Conservation (phyloP, 2,113 vertebrate species). For the Myanophis thanlyinensis region DNA sequence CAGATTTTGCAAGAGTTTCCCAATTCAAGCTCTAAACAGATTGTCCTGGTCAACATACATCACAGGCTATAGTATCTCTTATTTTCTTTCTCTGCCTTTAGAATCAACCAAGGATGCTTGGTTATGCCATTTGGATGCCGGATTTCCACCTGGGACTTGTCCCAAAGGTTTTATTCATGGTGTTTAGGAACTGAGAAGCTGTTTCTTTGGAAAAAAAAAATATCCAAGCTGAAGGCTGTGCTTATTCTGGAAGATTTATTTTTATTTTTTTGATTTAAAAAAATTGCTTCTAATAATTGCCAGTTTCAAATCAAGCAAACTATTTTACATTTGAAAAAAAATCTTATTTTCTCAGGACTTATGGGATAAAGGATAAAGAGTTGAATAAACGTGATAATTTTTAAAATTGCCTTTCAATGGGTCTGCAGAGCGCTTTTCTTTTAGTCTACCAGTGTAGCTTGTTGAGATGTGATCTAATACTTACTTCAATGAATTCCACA, state of each 20-base stretch:
- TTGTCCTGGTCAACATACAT: not conserved
- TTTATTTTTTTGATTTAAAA: not conserved
- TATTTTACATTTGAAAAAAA: not conserved
- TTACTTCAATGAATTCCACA: not conserved
- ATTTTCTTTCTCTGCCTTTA: not conserved
- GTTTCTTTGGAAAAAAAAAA: not conserved
- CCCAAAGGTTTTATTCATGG: not conserved
- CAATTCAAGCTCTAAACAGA: slow-evolving; percentile 10
- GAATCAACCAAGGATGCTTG: slow-evolving; percentile 17
- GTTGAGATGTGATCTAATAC: not conserved
- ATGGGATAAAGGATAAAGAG: not conserved
- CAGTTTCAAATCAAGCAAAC: not conserved
- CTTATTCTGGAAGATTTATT: not conserved
- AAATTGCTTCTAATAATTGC: not conserved
- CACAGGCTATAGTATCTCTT: not conserved
- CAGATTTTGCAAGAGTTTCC: not conserved
- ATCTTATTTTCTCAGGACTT: not conserved
- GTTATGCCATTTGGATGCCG: slow-evolving; percentile 11
- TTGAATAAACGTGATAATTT: not conserved
- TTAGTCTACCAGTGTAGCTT: not conserved
- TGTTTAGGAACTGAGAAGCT: not conserved
- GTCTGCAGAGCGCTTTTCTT: not conserved
- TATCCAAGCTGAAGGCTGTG: not conserved
- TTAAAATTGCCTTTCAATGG: not conserved
- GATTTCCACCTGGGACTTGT: not conserved